Evolutionary conservation across 92 coral and sea anemone genomes (phyloP).

Genomic region (Parazoanthus darwini): DNA sequence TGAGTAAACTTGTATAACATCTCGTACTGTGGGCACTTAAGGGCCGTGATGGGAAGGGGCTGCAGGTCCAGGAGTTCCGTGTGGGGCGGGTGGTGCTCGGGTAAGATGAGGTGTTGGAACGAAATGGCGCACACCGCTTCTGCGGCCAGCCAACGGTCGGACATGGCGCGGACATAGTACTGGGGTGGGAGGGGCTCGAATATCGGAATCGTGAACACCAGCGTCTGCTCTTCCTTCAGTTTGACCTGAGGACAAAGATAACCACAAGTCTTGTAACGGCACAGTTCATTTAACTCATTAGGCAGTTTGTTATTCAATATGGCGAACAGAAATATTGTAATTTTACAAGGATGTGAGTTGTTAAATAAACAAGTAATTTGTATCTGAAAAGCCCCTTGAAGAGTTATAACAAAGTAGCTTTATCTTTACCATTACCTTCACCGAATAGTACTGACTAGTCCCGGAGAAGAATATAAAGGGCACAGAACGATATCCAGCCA

Average conservation of each 20-base stretch:
- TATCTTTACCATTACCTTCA: too few relatives aligned
- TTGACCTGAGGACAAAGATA: slow-evolving; percentile 55
- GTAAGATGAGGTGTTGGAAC: slow-evolving; percentile 94
- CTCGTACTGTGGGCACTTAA: slow-evolving; percentile 74
- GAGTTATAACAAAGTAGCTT: too few relatives aligned
- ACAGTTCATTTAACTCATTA: too few relatives aligned
- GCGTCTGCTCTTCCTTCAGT: slow-evolving; percentile 75
- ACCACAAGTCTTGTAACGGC: too few relatives aligned
- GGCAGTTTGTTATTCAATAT: too few relatives aligned
- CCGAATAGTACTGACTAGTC: too few relatives aligned
- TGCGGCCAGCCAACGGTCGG: slow-evolving; percentile 98
- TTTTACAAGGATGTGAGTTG: too few relatives aligned
- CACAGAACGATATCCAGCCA: too few relatives aligned
- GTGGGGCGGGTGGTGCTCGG: slow-evolving; percentile 97
- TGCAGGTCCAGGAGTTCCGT: slow-evolving; percentile 96
- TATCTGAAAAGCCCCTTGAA: too few relatives aligned
- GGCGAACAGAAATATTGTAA: too few relatives aligned
- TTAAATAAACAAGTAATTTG: too few relatives aligned
- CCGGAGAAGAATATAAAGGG: too few relatives aligned
- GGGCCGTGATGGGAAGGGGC: slow-evolving; percentile 92
- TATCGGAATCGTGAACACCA: slow-evolving; percentile 95
- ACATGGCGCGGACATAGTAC: slow-evolving; percentile 89
- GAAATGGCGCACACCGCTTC: slow-evolving; percentile 97
- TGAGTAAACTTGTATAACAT: slow-evolving; percentile 91
- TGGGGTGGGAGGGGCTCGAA: slow-evolving; percentile 98